Conservation (phyloP, 2,113 vertebrate species). For the Azemiops feae region DNA sequence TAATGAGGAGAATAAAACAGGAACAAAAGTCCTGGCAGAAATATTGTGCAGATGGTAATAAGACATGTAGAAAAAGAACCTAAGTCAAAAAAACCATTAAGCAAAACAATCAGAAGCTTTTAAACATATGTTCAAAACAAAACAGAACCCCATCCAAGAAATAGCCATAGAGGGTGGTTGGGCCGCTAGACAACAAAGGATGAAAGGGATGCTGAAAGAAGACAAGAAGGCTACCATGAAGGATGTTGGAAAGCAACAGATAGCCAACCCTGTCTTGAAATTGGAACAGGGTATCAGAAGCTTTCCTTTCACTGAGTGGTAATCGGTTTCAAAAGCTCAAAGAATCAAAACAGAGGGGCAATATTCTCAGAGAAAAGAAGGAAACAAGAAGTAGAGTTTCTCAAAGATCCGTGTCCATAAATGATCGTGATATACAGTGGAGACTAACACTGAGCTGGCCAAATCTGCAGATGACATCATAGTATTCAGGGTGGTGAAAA, state of each 20-base stretch:
- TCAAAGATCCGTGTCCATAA: not conserved
- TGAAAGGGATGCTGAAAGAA: not conserved
- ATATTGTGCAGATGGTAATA: not conserved
- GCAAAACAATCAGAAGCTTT: not conserved
- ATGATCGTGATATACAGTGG: not conserved
- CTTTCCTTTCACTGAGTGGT: not conserved
- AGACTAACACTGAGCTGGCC: not conserved
- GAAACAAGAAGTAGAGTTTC: not conserved
- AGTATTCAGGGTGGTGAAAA: not conserved
- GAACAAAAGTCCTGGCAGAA: not conserved
- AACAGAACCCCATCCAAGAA: not conserved
- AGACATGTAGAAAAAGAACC: not conserved
- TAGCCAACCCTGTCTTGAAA: not conserved
- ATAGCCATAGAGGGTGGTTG: not conserved
- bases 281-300: not conserved
- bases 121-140: not conserved
- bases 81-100: not conserved
- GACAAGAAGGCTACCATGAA: not conserved
- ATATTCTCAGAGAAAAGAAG: not conserved
- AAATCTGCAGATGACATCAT: not conserved
- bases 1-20: not conserved
- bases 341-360: not conserved
- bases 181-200: not conserved
- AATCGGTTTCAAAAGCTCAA: not conserved
- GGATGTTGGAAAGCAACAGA: not conserved